Conservation (phyloP, 2,888 invertebrate species). For the Leistus spinibarbis region DNA sequence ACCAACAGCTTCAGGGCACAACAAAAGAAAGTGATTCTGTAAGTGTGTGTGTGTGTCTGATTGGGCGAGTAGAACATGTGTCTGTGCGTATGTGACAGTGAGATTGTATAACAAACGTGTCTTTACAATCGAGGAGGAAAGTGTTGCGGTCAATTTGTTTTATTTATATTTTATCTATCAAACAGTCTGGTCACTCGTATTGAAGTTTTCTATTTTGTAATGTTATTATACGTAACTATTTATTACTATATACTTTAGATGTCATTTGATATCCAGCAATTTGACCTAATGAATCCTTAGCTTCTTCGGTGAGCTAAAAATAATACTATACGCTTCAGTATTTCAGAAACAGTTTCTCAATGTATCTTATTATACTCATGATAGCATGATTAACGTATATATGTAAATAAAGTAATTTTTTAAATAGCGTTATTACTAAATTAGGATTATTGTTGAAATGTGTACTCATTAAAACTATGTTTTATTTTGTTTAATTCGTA, state of each 20-base stretch:
- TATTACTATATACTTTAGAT: too few species aligned
- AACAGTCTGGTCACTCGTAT: neutral
- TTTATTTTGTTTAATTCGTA: neutral
- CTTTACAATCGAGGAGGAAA: slow-evolving; percentile 25
- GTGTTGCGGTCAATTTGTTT: neutral
- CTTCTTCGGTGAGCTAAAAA: too few species aligned
- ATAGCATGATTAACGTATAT: too few species aligned
- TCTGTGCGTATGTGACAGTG: neutral
- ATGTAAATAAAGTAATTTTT: too few species aligned
- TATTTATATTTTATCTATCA: slow-evolving; percentile 19
- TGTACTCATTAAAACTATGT: neutral
- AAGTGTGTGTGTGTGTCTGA: neutral
- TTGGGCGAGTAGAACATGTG: neutral
- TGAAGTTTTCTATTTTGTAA: neutral
- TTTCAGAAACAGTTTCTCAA: too few species aligned
- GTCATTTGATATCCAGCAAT: too few species aligned
- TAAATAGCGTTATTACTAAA: too few species aligned
- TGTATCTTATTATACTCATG: too few species aligned
- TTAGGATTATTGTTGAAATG: neutral
- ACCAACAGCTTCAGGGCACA: slow-evolving; percentile 17
- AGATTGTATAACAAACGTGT: slow-evolving; percentile 26
- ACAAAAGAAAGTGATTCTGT: slow-evolving; percentile 14
- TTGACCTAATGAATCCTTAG: too few species aligned
- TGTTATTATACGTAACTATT: neutral
- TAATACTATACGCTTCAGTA: too few species aligned